A percentile compares a stretch with the other conserved stretches of the same genome.
Evolutionary conservation across 2,797 vertebrate species (phyloP).

Genomic region (Erethizon dorsatum): DNA sequence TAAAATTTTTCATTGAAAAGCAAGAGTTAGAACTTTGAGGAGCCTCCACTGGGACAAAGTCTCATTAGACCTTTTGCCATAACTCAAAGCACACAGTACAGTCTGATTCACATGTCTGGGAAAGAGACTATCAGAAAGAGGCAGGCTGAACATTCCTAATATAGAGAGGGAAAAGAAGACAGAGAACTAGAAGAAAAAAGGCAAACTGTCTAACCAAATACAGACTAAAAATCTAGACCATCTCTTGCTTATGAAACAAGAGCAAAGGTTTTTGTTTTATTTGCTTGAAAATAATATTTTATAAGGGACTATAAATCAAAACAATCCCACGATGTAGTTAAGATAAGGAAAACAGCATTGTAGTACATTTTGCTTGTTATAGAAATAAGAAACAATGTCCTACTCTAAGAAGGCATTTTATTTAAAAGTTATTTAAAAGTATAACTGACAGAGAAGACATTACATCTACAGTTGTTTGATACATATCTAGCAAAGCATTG

Average conservation of each 20-base stretch:
- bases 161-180: rapidly evolving
- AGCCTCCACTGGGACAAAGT: background rate
- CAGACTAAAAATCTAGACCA: background rate
- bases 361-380: slow-evolving; percentile 50
- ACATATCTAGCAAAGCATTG: background rate
- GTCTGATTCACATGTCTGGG: background rate
- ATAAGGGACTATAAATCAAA: slow-evolving; percentile 70
- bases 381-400: slow-evolving; percentile 60
- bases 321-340: slow-evolving; percentile 61
- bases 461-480: slow-evolving; percentile 45
- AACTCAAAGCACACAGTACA: background rate
- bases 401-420: slow-evolving; percentile 57
- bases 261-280: slow-evolving; percentile 20
- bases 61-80: background rate
- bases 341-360: slow-evolving; percentile 26
- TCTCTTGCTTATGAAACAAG: background rate
- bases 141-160: background rate
- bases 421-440: slow-evolving; percentile 47
- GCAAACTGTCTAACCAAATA: background rate
- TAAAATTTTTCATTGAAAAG: slow-evolving; percentile 45
- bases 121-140: background rate
- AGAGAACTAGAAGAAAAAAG: background rate
- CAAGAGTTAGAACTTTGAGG: background rate
- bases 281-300: slow-evolving; percentile 65
- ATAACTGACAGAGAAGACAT: background rate